Evolutionary conservation across 2,888 invertebrate species (phyloP), one percentile per base, ranked within the genome.

Genomic region (Apoderus coryli): DNA sequence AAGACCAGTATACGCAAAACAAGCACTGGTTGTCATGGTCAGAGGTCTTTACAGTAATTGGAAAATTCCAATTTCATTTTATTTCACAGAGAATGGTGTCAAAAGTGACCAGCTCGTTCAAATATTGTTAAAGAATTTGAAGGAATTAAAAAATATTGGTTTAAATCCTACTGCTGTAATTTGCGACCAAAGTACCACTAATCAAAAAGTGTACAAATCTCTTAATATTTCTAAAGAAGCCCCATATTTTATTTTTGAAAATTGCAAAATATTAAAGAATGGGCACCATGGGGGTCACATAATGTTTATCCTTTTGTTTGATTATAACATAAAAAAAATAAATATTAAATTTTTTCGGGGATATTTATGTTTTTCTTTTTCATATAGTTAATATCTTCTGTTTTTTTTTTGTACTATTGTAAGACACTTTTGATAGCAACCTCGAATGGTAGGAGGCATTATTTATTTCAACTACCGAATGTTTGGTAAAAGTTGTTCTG

Each of bases 111-210:
- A 13, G 11, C 14, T 44, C 10, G 10, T 31, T 19, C 6, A 29
- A 10, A 35, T 43, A 10, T 24, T 37, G 12, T 12, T 26, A 16
- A 24, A 28, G 14, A 29, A 24, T 25, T 16, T 41, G 10, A 30
- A 13, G 5, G 12, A 27, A 19, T 28, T 38, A 27, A 15, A 15
- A 9, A 25, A 33, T 25, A 31, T 33, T 9, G 28, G 30, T n/a
- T 27, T 45, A 5, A 28, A 34, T 22, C 27, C 29, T 6, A 11
- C 32, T 10, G 30, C 29, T 11, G 29, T 35, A 19, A 33, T 44
- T 2, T 43, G 44, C 27, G 41, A 44, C 25, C 44, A 44, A 35
- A 30, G 31, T 11, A 26, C 42, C 10, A 40, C 34, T 22, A 44
- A 41, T 16, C 23, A 39, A 26, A 36, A 31, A 22, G 9, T 16